A percentile compares a stretch with the other conserved stretches of the same genome.
These are phyloP conservation scores for Sebastes cheni DNA, from an alignment of 2,797 vertebrate genomes.

Conservation along the genomic window DNA sequence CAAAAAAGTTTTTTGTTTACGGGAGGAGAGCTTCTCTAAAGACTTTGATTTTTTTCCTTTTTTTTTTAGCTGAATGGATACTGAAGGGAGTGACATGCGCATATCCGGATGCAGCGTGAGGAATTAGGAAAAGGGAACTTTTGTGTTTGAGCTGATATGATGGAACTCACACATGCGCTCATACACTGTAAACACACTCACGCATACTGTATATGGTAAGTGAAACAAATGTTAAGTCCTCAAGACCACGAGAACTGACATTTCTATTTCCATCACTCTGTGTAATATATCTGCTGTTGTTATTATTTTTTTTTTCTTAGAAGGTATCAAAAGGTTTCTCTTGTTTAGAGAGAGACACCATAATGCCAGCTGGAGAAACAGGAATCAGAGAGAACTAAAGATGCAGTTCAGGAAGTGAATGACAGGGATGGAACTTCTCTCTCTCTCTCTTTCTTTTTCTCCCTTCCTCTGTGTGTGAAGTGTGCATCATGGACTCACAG, in stretches of 20 bases:
- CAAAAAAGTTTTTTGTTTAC: slow-evolving; percentile 14
- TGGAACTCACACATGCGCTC: slow-evolving; percentile 63
- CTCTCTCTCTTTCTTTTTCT: slow-evolving; percentile 3
- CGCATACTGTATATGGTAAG: slow-evolving; percentile 61
- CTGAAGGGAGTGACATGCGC: neutral
- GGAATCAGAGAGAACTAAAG: slow-evolving; percentile 10
- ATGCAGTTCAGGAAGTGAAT: slow-evolving; percentile 8
- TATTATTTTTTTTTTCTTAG: slow-evolving; percentile 22
- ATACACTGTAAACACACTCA: slow-evolving; percentile 52
- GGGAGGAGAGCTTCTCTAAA: slow-evolving; percentile 23
- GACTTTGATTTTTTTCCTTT: slow-evolving; percentile 21
- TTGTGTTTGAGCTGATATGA: slow-evolving; percentile 49
- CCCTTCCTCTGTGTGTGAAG: slow-evolving; percentile 36
- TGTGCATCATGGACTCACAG: slow-evolving; percentile 52
- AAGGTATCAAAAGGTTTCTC: slow-evolving; percentile 54
- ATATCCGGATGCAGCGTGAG: slow-evolving; percentile 19
- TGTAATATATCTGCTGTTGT: slow-evolving; percentile 59
- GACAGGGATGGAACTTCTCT: slow-evolving; percentile 34
- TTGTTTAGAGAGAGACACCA: slow-evolving; percentile 35
- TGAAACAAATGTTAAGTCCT: slow-evolving; percentile 55
- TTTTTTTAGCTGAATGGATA: slow-evolving; percentile 16
- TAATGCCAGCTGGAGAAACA: slow-evolving; percentile 33
- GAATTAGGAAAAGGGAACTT: slow-evolving; percentile 28
- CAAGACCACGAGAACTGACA: slow-evolving; percentile 53
- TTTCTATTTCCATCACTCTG: slow-evolving; percentile 63